A percentile compares a stretch with the other conserved stretches of the same genome.
Evolutionary conservation across 2,888 invertebrate species (phyloP).

Genomic region (Pandemis heparana): DNA sequence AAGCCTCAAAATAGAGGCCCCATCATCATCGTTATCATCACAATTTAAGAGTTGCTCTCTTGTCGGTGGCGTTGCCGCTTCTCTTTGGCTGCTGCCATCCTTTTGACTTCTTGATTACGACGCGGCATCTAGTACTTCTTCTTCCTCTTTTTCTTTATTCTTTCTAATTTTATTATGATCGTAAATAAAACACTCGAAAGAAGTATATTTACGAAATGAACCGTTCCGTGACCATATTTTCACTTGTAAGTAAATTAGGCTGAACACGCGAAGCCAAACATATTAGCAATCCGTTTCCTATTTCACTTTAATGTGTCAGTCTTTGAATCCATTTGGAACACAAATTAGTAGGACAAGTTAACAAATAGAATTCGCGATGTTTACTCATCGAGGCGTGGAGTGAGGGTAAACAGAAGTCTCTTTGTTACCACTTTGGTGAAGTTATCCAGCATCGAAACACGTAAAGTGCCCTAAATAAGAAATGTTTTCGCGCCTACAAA

Average conservation of each 20-base stretch:
- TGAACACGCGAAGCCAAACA: not conserved
- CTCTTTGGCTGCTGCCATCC: no score
- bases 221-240: not conserved
- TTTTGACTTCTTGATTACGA: no score
- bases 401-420: conserved; percentile 7
- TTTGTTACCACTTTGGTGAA: conserved; percentile 10
- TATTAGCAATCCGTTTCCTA: not conserved
- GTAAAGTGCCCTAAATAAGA: conserved; percentile 31
- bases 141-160: no score
- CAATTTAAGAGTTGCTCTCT: no score
- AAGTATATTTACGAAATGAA: no score
- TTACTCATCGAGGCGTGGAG: conserved; percentile 22
- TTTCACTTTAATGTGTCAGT: not conserved
- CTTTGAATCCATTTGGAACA: conserved; percentile 9
- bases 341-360: conserved; percentile 7
- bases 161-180: no score
- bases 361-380: conserved; percentile 30
- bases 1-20: no score
- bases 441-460: not conserved
- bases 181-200: no score
- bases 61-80: no score
- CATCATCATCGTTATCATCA: no score
- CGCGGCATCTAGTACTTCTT: no score
- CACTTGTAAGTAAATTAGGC: not conserved
- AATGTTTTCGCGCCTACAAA: not conserved